Evolutionary conservation across 2,888 invertebrate species (phyloP).

Genomic region (Pyrrhosoma nymphula): DNA sequence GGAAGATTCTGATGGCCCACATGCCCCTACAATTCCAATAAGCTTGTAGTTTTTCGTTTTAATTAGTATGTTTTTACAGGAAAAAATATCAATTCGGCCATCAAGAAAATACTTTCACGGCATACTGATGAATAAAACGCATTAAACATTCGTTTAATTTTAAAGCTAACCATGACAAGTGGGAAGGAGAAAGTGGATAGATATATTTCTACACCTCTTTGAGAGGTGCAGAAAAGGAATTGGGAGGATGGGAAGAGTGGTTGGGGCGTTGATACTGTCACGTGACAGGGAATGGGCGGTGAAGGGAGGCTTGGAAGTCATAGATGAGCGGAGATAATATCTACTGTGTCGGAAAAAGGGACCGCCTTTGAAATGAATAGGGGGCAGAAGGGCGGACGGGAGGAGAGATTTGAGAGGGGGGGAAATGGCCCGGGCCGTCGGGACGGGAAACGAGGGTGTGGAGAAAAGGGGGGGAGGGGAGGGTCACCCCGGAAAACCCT

Average conservation of each 20-base stretch:
- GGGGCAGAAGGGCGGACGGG: not conserved
- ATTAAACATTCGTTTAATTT: too few relatives aligned
- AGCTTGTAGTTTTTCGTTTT: too few relatives aligned
- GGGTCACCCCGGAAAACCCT: not conserved
- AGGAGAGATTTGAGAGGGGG: not conserved
- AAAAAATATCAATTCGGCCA: too few relatives aligned
- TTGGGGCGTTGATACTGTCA: not conserved
- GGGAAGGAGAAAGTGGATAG: too few relatives aligned
- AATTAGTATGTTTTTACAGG: too few relatives aligned
- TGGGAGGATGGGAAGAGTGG: not conserved
- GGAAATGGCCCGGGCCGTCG: not conserved
- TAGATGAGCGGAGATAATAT: slow-evolving; percentile 62
- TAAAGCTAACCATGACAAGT: too few relatives aligned
- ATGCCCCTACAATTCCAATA: too few relatives aligned
- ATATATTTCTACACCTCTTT: not conserved
- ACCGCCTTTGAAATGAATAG: not conserved
- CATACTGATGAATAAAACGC: too few relatives aligned
- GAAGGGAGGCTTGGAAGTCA: slow-evolving; percentile 17
- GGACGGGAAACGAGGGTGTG: not conserved
- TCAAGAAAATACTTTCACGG: too few relatives aligned
- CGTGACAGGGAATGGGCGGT: slow-evolving; percentile 57
- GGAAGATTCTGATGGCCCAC: too few relatives aligned
- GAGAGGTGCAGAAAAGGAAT: not conserved
- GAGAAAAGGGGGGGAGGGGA: not conserved
- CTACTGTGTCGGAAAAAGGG: slow-evolving; percentile 58